phyloP scores from a whole-genome alignment of 2,113 vertebrate genomes.

The Thunnus thynnus region DNA sequence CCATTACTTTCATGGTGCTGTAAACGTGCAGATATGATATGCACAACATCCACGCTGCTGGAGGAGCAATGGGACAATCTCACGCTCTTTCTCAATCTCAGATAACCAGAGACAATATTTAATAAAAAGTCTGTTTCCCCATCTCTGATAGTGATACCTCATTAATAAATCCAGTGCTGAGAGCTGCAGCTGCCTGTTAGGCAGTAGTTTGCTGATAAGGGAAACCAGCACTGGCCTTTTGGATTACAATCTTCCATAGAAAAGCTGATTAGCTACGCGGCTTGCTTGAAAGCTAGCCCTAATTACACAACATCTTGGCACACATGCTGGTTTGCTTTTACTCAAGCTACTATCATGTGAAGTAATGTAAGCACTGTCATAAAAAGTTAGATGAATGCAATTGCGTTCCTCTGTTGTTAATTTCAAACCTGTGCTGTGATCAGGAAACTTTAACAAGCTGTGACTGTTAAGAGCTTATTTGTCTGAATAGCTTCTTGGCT shows the following conservation, averaged over 20 bases:
- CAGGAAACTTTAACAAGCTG: not conserved
- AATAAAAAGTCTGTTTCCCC: slow-evolving; percentile 53
- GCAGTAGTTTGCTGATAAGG: slow-evolving; percentile 70
- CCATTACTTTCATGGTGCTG: not conserved
- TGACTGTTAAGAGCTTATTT: not conserved
- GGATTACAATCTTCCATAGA: slow-evolving; percentile 77
- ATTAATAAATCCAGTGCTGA: slow-evolving; percentile 71
- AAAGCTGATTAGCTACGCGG: slow-evolving; percentile 81
- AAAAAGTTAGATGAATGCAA: not conserved
- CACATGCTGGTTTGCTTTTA: slow-evolving; percentile 39
- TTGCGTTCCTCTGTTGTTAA: not conserved
- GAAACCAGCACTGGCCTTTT: slow-evolving; percentile 74
- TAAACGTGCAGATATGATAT: slow-evolving; percentile 20
- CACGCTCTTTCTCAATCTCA: slow-evolving; percentile 39
- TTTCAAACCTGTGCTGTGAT: not conserved
- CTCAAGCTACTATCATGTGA: slow-evolving; percentile 27
- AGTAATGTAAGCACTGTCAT: slow-evolving; percentile 24
- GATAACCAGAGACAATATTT: slow-evolving; percentile 51
- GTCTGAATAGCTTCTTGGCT: slow-evolving; percentile 26
- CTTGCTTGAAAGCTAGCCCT: slow-evolving; percentile 72
- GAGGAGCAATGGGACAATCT: not conserved
- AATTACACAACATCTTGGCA: slow-evolving; percentile 70
- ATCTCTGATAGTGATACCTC: slow-evolving; percentile 55
- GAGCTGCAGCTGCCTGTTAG: slow-evolving; percentile 59
- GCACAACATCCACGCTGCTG: not conserved